Evolutionary conservation across 2,888 invertebrate genomes (phyloP).

Genomic region (Scaptomyza caliginosa): DNA sequence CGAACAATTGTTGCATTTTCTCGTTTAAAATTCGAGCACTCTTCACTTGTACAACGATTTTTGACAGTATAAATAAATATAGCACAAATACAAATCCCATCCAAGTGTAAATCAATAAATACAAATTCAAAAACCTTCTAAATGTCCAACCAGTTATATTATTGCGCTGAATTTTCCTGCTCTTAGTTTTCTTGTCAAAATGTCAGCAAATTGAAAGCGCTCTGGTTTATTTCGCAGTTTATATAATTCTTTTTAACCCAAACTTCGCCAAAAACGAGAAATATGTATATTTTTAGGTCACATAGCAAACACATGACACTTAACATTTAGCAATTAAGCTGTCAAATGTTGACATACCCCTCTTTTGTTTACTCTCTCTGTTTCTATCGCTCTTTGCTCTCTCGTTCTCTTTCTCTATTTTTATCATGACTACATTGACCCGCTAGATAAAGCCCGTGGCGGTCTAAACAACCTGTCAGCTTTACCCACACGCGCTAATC

Average conservation of each 20-base stretch:
- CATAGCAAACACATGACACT: conserved; percentile 49
- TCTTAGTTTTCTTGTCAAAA: conserved; percentile 31
- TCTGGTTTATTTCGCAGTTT: conserved; percentile 23
- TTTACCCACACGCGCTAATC: conserved; percentile 25
- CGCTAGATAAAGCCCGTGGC: conserved; percentile 1
- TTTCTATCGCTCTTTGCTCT: not conserved
- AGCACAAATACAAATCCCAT: conserved; percentile 4
- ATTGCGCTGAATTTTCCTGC: not conserved
- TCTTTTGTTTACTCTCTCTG: not conserved
- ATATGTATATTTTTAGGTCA: conserved; percentile 34
- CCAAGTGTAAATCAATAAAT: not conserved
- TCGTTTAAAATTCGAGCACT: not conserved
- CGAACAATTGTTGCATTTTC: not conserved
- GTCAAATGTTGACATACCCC: conserved; percentile 45
- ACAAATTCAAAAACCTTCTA: conserved; percentile 1
- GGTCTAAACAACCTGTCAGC: conserved; percentile 40
- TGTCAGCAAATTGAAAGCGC: conserved; percentile 30
- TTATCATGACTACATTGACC: not conserved
- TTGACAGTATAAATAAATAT: conserved; percentile 31
- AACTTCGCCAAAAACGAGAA: conserved; percentile 8
- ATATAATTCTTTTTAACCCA: conserved; percentile 15
- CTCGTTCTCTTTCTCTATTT: not conserved
- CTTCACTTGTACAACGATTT: not conserved
- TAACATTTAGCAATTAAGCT: conserved; percentile 64
- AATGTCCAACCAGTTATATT: not conserved